These are phyloP conservation scores for Clivina fossor DNA, from an alignment of 2,888 invertebrate species.

Conservation along the genomic window DNA sequence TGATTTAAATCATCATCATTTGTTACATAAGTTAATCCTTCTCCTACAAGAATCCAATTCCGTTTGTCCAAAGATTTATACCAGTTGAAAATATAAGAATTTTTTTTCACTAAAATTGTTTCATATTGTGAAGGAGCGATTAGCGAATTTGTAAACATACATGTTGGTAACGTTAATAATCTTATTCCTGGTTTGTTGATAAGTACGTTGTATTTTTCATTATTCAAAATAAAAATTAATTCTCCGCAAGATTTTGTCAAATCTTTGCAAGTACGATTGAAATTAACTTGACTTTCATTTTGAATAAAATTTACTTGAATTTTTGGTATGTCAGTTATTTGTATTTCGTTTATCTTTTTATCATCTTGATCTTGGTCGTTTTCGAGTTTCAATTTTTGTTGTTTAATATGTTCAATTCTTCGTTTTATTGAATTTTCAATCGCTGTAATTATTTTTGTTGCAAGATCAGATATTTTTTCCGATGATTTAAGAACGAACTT, in stretches of 20 bases:
- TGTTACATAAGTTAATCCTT: conserved; percentile 62
- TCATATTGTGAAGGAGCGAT: conserved; percentile 69
- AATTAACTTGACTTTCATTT: conserved; percentile 4
- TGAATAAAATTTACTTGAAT: not conserved
- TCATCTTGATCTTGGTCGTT: not conserved
- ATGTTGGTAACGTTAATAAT: conserved; percentile 63
- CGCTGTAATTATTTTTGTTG: not conserved
- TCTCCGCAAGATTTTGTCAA: not conserved
- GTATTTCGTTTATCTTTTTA: no score
- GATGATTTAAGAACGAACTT: not conserved
- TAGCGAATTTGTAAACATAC: conserved; percentile 70
- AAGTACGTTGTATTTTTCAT: conserved; percentile 60
- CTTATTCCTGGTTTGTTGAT: conserved; percentile 73
- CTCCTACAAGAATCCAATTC: conserved; percentile 61
- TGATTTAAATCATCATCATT: conserved; percentile 62
- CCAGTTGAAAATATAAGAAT: conserved; percentile 66
- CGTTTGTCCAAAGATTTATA: conserved; percentile 53
- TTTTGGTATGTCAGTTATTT: not conserved
- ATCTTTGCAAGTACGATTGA: not conserved
- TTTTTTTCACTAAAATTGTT: conserved; percentile 59
- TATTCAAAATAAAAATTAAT: no score
- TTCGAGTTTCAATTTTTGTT: not conserved
- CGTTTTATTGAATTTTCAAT: conserved; percentile 1
- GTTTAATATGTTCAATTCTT: conserved; percentile 1
- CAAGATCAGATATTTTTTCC: not conserved